Evolutionary conservation across 2,888 invertebrate genomes (phyloP).

Genomic region (Hyppa rectilinea): DNA sequence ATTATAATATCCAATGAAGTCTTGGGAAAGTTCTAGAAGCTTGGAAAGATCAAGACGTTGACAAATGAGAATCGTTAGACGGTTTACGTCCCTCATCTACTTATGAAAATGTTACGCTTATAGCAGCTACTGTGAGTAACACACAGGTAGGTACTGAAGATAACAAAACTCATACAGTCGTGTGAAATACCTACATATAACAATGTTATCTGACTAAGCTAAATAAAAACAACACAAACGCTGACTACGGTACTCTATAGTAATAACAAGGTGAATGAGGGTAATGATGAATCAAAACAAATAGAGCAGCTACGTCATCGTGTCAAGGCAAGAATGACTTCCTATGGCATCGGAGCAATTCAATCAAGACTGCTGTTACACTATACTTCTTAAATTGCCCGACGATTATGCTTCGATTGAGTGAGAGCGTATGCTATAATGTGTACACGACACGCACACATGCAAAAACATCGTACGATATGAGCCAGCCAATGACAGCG

Average conservation of each 20-base stretch:
- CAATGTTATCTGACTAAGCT: conserved; percentile 48
- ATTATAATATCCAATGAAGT: conserved; percentile 18
- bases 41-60: conserved; percentile 23
- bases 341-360: conserved; percentile 86
- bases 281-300: conserved; percentile 77
- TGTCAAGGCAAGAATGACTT: conserved; percentile 84
- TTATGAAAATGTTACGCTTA: conserved; percentile 9
- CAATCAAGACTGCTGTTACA: conserved; percentile 78
- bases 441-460: conserved; percentile 79
- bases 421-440: conserved; percentile 76
- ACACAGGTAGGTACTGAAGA: conserved; percentile 42
- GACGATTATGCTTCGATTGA: conserved; percentile 82
- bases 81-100: conserved; percentile 1
- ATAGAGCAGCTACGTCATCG: conserved; percentile 71
- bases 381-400: conserved; percentile 83
- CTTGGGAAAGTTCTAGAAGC: conserved; percentile 46
- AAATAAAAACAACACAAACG: conserved; percentile 56
- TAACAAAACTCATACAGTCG: conserved; percentile 34
- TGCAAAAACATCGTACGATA: conserved; percentile 87
- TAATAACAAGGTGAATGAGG: too few species aligned
- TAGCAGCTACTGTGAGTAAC: conserved; percentile 6
- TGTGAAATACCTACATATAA: conserved; percentile 57
- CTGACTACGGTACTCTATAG: conserved; percentile 34
- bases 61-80: conserved; percentile 17
- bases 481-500: conserved; percentile 80